Base-by-base conservation (phyloP, 2,113 vertebrate genomes). In the Callipepla californica region DNA sequence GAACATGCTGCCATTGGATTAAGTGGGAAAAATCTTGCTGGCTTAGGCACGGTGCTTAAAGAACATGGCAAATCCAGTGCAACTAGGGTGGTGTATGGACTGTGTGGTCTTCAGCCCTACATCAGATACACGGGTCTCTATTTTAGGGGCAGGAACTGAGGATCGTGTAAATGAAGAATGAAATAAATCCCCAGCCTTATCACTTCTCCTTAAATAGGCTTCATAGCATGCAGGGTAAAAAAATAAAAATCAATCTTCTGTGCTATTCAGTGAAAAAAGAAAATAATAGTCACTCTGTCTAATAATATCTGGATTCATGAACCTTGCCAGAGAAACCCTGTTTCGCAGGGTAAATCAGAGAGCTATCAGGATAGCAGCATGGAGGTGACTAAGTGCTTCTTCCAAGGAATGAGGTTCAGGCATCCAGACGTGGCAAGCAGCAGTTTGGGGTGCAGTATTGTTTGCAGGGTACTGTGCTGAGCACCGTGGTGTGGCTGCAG, bases 351-450 rank as follows among this genome's bases (percentile, higher is more conserved):
- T 50, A 9, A 42, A 81, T 47, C 93, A 78, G 91, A 74, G 67
- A 74, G 59, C 67, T 65, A 61, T 87, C 69, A 57, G 91, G 62
- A 18, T 16, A 57, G 80, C 76, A 91, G 3, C 30, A 74, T 5
- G 40, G 57, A 45, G 76, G 68, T 89, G 91, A 93, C 80, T 68
- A 63, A 63, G 68, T 9, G 69, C 36, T 91, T 80, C 70, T 86
- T 87, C 81, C 75, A 38, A 89, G 78, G 67, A 82, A 65, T 87
- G 85, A 90, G 82, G 61, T 90, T 21, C 55, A 57, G 87, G 92
- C 70, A 85, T 73, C 79, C 88, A 45, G 89, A 18, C 79, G 62
- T 18, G 65, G 61, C 62, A 69, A 26, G 70, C 40, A 7, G 20
- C 9, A 0, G 16, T 89, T 18, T 42, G 7, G 34, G 32, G n/a